Evolutionary conservation across 2,888 invertebrate genomes (phyloP).

Genomic region (Endomychus coccineus): DNA sequence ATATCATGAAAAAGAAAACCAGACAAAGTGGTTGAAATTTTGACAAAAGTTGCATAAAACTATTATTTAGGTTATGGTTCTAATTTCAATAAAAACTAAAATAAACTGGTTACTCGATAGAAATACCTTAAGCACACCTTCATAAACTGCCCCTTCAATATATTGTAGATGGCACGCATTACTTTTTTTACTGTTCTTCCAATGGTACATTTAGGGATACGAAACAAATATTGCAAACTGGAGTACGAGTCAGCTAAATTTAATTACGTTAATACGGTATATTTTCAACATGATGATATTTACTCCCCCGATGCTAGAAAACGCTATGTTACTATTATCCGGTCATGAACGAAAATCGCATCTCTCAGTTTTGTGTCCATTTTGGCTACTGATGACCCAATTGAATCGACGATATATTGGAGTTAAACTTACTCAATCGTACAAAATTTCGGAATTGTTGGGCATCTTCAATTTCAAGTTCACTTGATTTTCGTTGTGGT

Average conservation of each 20-base stretch:
- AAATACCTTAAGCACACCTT: too few species aligned
- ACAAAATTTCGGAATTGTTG: slow-evolving; percentile 5
- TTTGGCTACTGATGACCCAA: slow-evolving; percentile 1
- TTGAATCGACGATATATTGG: slow-evolving; percentile 1
- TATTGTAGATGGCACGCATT: slow-evolving; percentile 1
- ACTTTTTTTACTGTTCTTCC: slow-evolving; percentile 1
- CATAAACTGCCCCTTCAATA: slow-evolving; percentile 1
- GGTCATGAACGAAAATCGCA: neutral
- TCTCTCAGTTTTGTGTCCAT: slow-evolving; percentile 1
- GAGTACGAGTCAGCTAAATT: slow-evolving; percentile 1
- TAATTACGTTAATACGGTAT: neutral
- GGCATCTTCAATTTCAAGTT: slow-evolving; percentile 4
- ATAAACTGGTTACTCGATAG: too few species aligned
- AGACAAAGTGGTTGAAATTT: too few species aligned
- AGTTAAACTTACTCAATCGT: slow-evolving; percentile 2
- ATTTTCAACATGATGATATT: neutral
- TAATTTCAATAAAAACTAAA: too few species aligned
- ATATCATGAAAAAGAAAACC: too few species aligned
- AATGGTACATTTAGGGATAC: slow-evolving; percentile 1
- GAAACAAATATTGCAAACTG: slow-evolving; percentile 1
- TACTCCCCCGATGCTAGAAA: slow-evolving; percentile 1
- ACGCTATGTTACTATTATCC: slow-evolving; percentile 1
- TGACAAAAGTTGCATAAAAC: too few species aligned
- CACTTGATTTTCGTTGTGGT: too few species aligned
- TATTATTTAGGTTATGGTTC: too few species aligned